phyloP scores from a whole-genome alignment of 2,888 invertebrate genomes.

The Myathropa florea region DNA sequence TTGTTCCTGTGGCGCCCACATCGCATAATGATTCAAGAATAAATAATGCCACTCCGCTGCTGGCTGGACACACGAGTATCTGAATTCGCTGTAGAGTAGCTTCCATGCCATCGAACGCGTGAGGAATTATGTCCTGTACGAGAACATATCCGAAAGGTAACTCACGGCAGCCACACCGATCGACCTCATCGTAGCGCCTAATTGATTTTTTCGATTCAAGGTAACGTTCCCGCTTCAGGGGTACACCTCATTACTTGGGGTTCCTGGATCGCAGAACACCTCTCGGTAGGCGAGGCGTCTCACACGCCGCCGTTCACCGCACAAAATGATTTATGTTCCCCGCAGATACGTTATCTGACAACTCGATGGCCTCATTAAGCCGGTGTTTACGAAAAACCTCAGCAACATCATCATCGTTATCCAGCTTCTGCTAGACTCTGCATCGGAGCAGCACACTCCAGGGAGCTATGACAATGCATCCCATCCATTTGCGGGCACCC shows the following conservation, averaged over 20 bases:
- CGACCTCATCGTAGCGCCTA: background rate
- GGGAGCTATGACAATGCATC: conserved; percentile 59
- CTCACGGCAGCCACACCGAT: no score
- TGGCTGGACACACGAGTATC: no score
- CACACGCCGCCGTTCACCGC: background rate
- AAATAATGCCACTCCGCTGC: no score
- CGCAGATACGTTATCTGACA: conserved; percentile 24
- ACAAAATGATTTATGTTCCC: conserved; percentile 57
- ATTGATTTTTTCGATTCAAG: conserved; percentile 54
- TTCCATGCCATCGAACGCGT: no score
- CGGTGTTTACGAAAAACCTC: conserved; percentile 18
- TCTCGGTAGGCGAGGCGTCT: background rate
- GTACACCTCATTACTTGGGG: background rate
- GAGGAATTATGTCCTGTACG: no score
- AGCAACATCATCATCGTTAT: conserved; percentile 15
- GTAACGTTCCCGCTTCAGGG: conserved; percentile 17
- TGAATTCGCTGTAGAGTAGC: no score
- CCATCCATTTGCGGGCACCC: conserved; percentile 2
- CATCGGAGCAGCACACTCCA: background rate
- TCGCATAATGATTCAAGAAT: no score
- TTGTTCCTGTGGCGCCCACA: no score
- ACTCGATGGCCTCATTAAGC: conserved; percentile 43
- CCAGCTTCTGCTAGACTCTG: background rate
- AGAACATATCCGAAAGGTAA: no score
- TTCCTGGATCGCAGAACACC: background rate